phyloP scores from a whole-genome alignment of 2,797 vertebrate genomes.

The Sardinella longiceps region DNA sequence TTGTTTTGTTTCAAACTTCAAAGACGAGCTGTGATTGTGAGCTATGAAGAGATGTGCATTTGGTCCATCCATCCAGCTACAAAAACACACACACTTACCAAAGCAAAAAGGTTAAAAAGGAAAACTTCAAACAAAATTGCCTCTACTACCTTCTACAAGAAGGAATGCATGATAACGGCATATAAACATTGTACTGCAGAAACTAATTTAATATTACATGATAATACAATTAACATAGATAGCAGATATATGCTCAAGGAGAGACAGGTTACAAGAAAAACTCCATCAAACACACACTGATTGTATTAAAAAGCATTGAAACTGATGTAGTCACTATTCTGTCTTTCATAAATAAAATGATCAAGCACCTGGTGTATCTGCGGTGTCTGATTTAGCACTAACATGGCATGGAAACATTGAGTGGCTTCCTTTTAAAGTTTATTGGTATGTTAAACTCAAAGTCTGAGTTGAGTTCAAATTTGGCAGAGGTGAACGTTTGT shows the following conservation, averaged over 20 bases:
- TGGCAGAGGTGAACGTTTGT: no score
- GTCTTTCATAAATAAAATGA: background rate
- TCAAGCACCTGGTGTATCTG: background rate
- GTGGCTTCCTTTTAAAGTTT: no score
- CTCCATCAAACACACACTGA: slow-evolving; percentile 64
- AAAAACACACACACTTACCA: slow-evolving; percentile 66
- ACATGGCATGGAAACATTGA: no score
- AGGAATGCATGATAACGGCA: slow-evolving; percentile 73
- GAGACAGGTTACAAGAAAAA: slow-evolving; percentile 68
- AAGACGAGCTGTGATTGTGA: slow-evolving; percentile 36
- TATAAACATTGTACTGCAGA: slow-evolving; percentile 65
- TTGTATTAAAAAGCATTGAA: background rate
- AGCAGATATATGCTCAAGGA: slow-evolving; percentile 42
- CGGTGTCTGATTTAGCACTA: background rate
- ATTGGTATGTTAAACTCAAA: no score
- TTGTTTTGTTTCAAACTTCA: background rate
- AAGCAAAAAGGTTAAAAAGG: slow-evolving; percentile 73
- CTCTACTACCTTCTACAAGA: slow-evolving; percentile 43
- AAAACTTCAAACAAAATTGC: slow-evolving; percentile 63
- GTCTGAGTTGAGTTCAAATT: no score
- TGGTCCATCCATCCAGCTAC: slow-evolving; percentile 64
- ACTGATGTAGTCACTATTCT: background rate
- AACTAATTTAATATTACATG: slow-evolving; percentile 53
- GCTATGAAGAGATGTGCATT: slow-evolving; percentile 72
- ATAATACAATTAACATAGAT: background rate